Conservation (phyloP, 2,888 invertebrate genomes). For the Pseudolycoriella hygida region DNA sequence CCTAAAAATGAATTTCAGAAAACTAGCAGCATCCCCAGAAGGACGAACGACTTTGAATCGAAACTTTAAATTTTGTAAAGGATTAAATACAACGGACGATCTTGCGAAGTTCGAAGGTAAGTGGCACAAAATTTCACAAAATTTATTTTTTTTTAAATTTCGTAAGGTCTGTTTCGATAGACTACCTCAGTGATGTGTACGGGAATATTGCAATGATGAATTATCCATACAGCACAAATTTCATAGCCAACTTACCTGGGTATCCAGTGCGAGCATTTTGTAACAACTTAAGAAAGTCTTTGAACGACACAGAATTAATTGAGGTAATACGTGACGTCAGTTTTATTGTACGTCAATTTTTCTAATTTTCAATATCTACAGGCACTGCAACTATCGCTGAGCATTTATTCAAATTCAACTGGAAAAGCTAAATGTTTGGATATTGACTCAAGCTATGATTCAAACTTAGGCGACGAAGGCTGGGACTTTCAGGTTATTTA, state of each 20-base stretch:
- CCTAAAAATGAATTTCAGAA: too few relatives aligned
- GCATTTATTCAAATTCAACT: conserved; percentile 68
- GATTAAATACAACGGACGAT: conserved; percentile 39
- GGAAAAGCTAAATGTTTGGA: conserved; percentile 51
- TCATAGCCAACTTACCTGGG: conserved; percentile 67
- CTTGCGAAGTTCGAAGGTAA: conserved; percentile 20
- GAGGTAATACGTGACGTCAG: conserved; percentile 7
- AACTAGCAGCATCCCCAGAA: conserved; percentile 34
- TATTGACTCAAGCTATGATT: conserved; percentile 36
- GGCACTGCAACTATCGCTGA: conserved; percentile 48
- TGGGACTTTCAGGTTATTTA: conserved; percentile 76
- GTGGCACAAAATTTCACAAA: conserved; percentile 1
- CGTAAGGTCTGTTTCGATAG: conserved; percentile 12
- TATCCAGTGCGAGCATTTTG: conserved; percentile 59
- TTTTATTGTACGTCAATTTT: too few relatives aligned
- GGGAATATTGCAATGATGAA: conserved; percentile 76
- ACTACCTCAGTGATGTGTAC: conserved; percentile 56
- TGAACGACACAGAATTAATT: conserved; percentile 11
- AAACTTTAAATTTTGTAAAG: conserved; percentile 59
- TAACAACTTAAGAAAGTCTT: conserved; percentile 28
- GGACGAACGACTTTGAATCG: conserved; percentile 52
- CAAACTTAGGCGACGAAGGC: conserved; percentile 42
- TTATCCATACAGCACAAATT: conserved; percentile 79
- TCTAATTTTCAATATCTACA: conserved; percentile 13
- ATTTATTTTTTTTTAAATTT: not conserved